A percentile compares a stretch with the other conserved stretches of the same genome.
Conservation (phyloP, 2,113 vertebrate genomes). For the Aldabrachelys gigantea region DNA sequence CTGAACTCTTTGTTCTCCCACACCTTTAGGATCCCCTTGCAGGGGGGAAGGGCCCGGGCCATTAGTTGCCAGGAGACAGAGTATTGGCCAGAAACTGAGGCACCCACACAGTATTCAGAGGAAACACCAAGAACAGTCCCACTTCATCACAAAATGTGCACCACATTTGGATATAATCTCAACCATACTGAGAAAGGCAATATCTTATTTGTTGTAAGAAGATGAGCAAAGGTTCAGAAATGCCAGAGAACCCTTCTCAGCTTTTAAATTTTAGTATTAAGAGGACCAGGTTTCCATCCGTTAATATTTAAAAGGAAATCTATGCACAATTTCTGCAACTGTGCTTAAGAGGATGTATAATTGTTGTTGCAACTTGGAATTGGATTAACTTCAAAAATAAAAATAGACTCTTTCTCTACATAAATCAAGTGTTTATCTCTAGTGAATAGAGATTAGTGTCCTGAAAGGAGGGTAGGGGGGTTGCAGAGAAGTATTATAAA, state of each 20-base stretch:
- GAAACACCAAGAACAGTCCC: too few species aligned
- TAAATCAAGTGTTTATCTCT: conserved; percentile 23
- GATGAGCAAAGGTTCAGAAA: not conserved
- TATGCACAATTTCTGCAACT: conserved; percentile 67
- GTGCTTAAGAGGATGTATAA: conserved; percentile 64
- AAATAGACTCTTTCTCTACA: conserved; percentile 70
- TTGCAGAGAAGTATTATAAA: conserved; percentile 48
- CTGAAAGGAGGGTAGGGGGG: not conserved
- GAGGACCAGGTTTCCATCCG: conserved; percentile 35
- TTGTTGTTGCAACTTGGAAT: conserved; percentile 37
- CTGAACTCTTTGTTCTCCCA: too few species aligned
- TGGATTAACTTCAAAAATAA: conserved; percentile 72
- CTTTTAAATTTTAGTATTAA: not conserved
- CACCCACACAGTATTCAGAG: too few species aligned
- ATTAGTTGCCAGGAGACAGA: too few species aligned
- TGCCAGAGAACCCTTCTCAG: not conserved
- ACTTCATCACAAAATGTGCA: not conserved
- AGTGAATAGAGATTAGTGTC: conserved; percentile 75
- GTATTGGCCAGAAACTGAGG: too few species aligned
- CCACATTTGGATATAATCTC: not conserved
- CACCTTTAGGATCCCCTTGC: too few species aligned
- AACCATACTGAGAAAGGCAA: not conserved
- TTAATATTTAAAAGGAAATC: conserved; percentile 67
- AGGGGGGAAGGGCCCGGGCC: too few species aligned
- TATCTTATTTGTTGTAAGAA: not conserved